These are phyloP conservation scores for Celastrina argiolus DNA, from an alignment of 2,888 invertebrate species.

Conservation along the genomic window DNA sequence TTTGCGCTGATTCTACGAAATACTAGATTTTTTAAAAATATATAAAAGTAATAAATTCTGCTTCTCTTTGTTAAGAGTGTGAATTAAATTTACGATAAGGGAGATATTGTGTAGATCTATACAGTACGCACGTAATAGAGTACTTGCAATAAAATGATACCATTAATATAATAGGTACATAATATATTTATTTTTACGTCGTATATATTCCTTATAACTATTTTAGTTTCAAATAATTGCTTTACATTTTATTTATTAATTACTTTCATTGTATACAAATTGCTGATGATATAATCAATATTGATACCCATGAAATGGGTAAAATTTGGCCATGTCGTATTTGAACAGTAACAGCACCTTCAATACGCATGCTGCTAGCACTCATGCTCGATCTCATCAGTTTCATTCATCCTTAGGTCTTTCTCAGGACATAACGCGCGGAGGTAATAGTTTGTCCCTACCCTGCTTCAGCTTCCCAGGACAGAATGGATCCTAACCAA, in stretches of 20 bases:
- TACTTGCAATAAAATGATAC: background rate
- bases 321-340: conserved; percentile 13
- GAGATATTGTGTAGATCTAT: background rate
- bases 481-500: conserved; percentile 67
- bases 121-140: background rate
- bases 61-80: background rate
- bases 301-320: background rate
- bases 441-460: conserved; percentile 71
- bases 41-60: background rate
- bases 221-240: background rate
- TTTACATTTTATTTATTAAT: background rate
- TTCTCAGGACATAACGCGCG: conserved; percentile 73
- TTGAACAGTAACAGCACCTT: conserved; percentile 43
- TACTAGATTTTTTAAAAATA: background rate
- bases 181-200: background rate
- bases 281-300: background rate
- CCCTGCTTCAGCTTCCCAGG: conserved; percentile 69
- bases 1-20: background rate
- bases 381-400: conserved; percentile 67
- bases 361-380: conserved; percentile 68
- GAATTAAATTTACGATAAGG: background rate
- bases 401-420: conserved; percentile 75
- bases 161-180: background rate
- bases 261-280: background rate
- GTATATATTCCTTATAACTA: background rate